phyloP scores from a whole-genome alignment of 2,888 invertebrate genomes.

The Elysia crispata region DNA sequence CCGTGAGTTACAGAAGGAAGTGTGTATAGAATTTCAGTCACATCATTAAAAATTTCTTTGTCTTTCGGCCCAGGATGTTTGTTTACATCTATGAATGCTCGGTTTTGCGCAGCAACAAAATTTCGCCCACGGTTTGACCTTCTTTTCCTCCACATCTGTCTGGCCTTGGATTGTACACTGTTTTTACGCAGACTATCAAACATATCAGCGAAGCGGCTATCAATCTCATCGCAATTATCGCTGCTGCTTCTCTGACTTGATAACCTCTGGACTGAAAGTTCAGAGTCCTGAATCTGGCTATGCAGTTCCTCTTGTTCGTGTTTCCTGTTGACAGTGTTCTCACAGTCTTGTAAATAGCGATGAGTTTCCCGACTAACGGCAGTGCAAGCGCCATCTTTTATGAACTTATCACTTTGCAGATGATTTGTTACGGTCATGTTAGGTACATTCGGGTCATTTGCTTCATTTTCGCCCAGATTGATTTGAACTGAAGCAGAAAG shows the following conservation, averaged over 20 bases:
- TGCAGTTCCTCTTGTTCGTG: neutral
- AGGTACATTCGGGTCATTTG: neutral
- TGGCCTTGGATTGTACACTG: slow-evolving; percentile 40
- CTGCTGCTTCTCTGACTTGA: neutral
- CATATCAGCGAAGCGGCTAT: slow-evolving; percentile 31
- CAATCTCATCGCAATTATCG: neutral
- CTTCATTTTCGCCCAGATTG: neutral
- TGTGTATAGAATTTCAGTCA: too few species aligned
- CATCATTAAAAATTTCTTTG: too few species aligned
- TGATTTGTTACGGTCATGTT: neutral
- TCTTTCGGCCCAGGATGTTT: too few species aligned
- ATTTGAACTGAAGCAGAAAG: neutral
- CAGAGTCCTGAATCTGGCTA: neutral
- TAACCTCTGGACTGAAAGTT: neutral
- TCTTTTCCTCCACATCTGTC: slow-evolving; percentile 40
- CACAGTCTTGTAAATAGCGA: neutral
- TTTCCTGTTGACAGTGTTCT: neutral
- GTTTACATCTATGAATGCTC: neutral
- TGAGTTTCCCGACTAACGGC: neutral
- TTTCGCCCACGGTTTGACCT: slow-evolving; percentile 27
- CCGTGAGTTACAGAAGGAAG: neutral
- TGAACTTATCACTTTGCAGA: neutral
- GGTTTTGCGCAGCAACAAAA: neutral
- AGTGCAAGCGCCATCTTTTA: neutral
- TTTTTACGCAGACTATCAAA: slow-evolving; percentile 42